A percentile compares a stretch with the other conserved stretches of the same genome.
Conservation (phyloP, 2,888 invertebrate species). For the Branchipolynoe longqiensis region DNA sequence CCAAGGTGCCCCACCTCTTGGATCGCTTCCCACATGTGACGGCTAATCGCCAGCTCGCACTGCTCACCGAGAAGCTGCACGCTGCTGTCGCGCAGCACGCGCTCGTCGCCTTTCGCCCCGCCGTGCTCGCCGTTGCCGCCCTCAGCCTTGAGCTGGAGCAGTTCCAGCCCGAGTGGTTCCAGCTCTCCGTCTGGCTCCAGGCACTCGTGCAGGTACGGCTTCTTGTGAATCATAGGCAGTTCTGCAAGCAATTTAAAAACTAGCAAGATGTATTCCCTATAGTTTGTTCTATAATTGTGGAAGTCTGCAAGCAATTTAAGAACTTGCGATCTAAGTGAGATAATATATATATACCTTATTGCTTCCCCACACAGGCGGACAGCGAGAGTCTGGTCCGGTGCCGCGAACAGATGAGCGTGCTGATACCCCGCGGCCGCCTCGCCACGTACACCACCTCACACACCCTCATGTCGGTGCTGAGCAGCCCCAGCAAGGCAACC, state of each 20-base stretch:
- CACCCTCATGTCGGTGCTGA: conserved; percentile 50
- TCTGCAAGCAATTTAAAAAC: no score
- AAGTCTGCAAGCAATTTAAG: no score
- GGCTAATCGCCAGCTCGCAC: conserved; percentile 77
- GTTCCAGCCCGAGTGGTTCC: conserved; percentile 76
- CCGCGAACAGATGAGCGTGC: conserved; percentile 73
- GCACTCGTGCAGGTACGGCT: conserved; percentile 73
- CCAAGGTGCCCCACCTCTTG: conserved; percentile 78
- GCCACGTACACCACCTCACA: conserved; percentile 59
- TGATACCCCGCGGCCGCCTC: conserved; percentile 65
- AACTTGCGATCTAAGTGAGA: no score
- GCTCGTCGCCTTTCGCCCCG: conserved; percentile 88
- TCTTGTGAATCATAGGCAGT: no score
- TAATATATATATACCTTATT: no score
- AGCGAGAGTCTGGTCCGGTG: conserved; percentile 75
- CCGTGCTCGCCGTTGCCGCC: conserved; percentile 89
- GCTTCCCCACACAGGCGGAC: conserved; percentile 72
- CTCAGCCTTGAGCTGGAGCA: conserved; percentile 86
- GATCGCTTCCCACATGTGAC: conserved; percentile 76
- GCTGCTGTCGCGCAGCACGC: conserved; percentile 84
- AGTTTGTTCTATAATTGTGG: no score
- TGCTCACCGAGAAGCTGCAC: conserved; percentile 78
- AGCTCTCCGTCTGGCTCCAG: conserved; percentile 75
- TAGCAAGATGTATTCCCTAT: no score
- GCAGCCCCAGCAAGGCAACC: conserved; percentile 69